These are phyloP conservation scores for Limnodromus scolopaceus DNA, from an alignment of 2,797 vertebrate genomes.

Conservation along the genomic window DNA sequence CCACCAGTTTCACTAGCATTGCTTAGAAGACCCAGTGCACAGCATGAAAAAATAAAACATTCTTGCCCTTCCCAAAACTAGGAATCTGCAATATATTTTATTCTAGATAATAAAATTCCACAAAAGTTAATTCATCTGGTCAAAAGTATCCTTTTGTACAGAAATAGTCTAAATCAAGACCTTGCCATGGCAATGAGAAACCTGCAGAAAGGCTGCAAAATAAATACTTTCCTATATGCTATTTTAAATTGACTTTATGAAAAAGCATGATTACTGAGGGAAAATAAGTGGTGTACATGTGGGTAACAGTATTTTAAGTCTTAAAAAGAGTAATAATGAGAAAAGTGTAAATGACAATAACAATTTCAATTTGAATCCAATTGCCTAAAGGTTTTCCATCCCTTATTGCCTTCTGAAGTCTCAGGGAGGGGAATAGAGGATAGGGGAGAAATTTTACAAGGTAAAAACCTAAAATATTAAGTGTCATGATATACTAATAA, in stretches of 20 bases:
- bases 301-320: not conserved
- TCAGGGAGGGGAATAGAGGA: not conserved
- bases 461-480: not conserved
- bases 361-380: not conserved
- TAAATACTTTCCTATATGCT: slow-evolving; percentile 49
- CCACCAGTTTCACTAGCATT: slow-evolving; percentile 37
- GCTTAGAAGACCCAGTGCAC: slow-evolving; percentile 64
- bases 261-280: not conserved
- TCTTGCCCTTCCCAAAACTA: slow-evolving; percentile 66
- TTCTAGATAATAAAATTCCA: slow-evolving; percentile 62
- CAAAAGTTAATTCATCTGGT: slow-evolving; percentile 60
- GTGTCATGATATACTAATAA: slow-evolving; percentile 34
- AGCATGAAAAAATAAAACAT: slow-evolving; percentile 52
- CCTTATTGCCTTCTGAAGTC: slow-evolving; percentile 43
- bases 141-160: slow-evolving; percentile 63
- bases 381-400: slow-evolving; percentile 28
- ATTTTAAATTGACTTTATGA: slow-evolving; percentile 29
- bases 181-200: slow-evolving; percentile 56
- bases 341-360: not conserved
- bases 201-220: slow-evolving; percentile 14
- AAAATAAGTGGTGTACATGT: not conserved
- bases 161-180: slow-evolving; percentile 59
- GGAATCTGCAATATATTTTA: slow-evolving; percentile 55
- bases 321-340: not conserved
- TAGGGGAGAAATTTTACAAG: not conserved